Conservation (phyloP, 2,113 vertebrate species). For the Ellobius talpinus region DNA sequence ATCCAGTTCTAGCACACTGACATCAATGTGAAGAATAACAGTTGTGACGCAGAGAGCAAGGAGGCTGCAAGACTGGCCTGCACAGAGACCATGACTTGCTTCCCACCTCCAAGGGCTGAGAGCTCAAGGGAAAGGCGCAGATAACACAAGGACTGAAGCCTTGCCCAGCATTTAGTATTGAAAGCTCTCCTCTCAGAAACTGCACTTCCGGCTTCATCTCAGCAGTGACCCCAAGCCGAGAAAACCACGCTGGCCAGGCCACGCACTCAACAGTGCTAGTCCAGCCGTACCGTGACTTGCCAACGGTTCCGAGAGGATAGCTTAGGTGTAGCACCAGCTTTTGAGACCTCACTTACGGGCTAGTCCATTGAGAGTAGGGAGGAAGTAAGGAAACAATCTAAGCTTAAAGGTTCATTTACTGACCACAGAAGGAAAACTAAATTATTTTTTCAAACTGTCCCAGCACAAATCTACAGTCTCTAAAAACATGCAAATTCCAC, state of each 20-base stretch:
- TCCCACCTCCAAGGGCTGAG: conserved; percentile 31
- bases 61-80: neutral
- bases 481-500: neutral
- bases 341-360: neutral
- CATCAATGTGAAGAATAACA: neutral
- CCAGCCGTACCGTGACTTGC: conserved; percentile 15
- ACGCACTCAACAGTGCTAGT: conserved; percentile 9
- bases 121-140: conserved; percentile 48
- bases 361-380: neutral
- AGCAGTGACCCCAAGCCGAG: conserved; percentile 67
- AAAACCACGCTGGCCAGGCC: conserved; percentile 49
- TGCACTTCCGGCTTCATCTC: conserved; percentile 50
- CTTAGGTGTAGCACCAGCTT: neutral
- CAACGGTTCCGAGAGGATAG: neutral
- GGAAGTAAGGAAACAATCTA: neutral
- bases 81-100: conserved; percentile 11
- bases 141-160: conserved; percentile 17
- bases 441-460: conserved; percentile 37
- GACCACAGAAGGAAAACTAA: conserved; percentile 16
- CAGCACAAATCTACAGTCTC: neutral
- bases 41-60: neutral
- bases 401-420: conserved; percentile 51
- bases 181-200: conserved; percentile 14
- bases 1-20: neutral
- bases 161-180: neutral